Evolutionary conservation across 2,113 vertebrate species (phyloP).

Genomic region (Passer domesticus): DNA sequence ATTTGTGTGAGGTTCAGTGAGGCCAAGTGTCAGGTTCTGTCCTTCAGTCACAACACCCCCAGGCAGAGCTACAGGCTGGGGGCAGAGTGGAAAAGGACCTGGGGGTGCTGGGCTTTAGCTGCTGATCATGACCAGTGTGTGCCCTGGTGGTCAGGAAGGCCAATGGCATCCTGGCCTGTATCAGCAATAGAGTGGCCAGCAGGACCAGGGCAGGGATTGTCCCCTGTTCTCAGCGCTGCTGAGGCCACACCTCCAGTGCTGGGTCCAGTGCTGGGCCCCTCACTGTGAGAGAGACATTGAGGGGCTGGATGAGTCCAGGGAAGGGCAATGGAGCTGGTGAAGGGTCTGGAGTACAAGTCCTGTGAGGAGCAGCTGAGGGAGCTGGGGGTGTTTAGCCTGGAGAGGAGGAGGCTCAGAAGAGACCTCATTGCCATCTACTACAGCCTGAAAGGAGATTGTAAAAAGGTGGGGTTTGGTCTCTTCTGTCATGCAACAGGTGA

Average conservation of each 20-base stretch:
- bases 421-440: not conserved
- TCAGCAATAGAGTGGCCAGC: not conserved
- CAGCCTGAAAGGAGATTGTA: not conserved
- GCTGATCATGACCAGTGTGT: accelerated
- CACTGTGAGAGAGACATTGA: not conserved
- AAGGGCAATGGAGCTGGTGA: accelerated
- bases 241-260: not conserved
- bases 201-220: not conserved
- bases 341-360: not conserved
- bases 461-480: not conserved
- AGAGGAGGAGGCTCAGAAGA: not conserved
- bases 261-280: not conserved
- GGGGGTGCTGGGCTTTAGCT: not conserved
- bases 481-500: not conserved
- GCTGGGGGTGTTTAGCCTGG: not conserved
- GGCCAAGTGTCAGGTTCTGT: not conserved
- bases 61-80: not conserved
- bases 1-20: not conserved
- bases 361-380: not conserved
- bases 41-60: not conserved
- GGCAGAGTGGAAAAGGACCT: not conserved
- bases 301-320: not conserved
- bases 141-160: not conserved
- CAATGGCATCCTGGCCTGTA: not conserved
- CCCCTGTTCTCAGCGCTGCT: not conserved